These are phyloP conservation scores for Cheilosia impressa DNA, from an alignment of 2,888 invertebrate genomes.

Conservation along the genomic window DNA sequence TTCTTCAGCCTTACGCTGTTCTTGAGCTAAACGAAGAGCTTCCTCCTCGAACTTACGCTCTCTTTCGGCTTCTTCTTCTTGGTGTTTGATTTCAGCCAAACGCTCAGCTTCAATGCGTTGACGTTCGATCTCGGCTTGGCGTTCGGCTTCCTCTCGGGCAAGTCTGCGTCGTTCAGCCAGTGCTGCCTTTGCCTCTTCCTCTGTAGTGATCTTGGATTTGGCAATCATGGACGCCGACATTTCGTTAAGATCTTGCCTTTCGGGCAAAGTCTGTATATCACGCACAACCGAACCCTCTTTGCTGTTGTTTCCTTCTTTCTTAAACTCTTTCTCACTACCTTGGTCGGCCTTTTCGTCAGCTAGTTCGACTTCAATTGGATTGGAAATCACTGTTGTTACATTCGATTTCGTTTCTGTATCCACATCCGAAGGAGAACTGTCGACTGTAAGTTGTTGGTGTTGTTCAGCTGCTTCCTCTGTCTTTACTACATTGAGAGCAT, in stretches of 20 bases:
- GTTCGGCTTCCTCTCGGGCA: constrained; percentile 95
- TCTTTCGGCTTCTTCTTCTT: constrained; percentile 92
- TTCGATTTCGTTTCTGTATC: constrained; percentile 63
- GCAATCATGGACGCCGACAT: constrained; percentile 87
- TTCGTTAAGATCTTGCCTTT: constrained; percentile 77
- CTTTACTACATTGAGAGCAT: constrained; percentile 82
- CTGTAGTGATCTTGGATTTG: constrained; percentile 91
- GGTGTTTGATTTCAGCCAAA: constrained; percentile 89
- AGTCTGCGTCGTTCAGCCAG: constrained; percentile 94
- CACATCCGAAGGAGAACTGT: constrained; percentile 59
- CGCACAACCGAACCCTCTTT: constrained; percentile 81
- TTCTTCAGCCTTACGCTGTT: constrained; percentile 92
- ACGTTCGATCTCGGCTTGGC: constrained; percentile 93
- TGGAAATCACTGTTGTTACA: constrained; percentile 54
- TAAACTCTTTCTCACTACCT: constrained; percentile 80
- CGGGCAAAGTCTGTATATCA: constrained; percentile 78
- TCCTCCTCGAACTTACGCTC: constrained; percentile 92
- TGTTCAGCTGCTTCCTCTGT: constrained; percentile 78
- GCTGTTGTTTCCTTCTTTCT: constrained; percentile 80
- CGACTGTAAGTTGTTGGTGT: constrained; percentile 20
- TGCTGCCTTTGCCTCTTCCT: constrained; percentile 97
- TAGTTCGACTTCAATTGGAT: constrained; percentile 73
- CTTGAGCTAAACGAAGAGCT: constrained; percentile 89
- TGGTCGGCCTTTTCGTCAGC: constrained; percentile 81
- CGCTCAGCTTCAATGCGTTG: constrained; percentile 89